Base-by-base conservation (phyloP, 2,888 invertebrate species). In the Diplolepis rosae region DNA sequence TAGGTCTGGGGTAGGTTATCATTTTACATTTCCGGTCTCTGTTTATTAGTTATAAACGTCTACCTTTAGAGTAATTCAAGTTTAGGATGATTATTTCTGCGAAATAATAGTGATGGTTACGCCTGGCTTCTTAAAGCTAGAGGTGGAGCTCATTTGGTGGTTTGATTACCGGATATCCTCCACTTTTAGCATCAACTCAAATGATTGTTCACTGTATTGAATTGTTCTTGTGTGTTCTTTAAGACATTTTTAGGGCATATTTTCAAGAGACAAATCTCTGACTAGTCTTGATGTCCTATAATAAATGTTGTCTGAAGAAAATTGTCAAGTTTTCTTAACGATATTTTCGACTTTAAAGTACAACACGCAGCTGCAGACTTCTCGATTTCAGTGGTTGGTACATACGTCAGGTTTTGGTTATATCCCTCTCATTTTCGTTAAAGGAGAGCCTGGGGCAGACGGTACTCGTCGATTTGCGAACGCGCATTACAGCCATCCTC, bases 401-500 rank as follows among this genome's bases (percentile, higher is more conserved):
- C 32, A 39, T 61, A 61, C 39, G 13, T 39, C 18, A 56, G 32
- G 22, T 61, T 61, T 61, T n/a, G 39, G 35, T 35, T 35, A 28
- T 56, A 56, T 56, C 56, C 56, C 61, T 35, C 61, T 61, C 32
- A 39, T 61, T 61, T 61, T n/a, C 35, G 61, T 61, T 39, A 39
- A 61, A 61, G 24, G 61, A 39, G 24, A 27, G 39, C 61, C 61
- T 24, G n/a, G n/a, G 39, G 61, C 39, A 39, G 24, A 61, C n/a
- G 13, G n/a, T 5, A 61, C 39, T 61, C 22, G 39, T 61, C 61
- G 61, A 61, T 39, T 61, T 61, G 61, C 39, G n/a, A 61, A 61
- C 39, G 39, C 24, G n/a, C 61, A 39, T 39, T 61, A 61, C 35
- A 61, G 61, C 39, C 7, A n/a, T 61, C 22, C 39, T 24, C 61